Evolutionary conservation across 2,888 invertebrate species (phyloP), one percentile per base, ranked within the genome.

Genomic region (Lasioglossum figueresi): DNA sequence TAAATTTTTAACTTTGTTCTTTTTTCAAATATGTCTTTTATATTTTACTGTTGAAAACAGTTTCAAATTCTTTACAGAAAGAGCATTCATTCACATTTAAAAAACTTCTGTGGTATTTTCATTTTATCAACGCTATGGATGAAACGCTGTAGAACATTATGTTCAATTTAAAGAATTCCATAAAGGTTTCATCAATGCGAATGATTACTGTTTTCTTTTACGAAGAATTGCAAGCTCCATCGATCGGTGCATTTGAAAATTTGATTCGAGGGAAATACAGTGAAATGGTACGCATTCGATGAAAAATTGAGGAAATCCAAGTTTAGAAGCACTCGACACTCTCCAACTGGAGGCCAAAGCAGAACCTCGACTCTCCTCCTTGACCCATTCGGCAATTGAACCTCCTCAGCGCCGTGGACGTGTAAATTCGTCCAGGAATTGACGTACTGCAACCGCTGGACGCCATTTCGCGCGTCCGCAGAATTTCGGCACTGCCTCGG

Each of bases 361-460:
- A 37, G 2, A 37, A 37, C 4, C 68, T 34, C 37, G 68, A n/a
- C 37, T 45, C 68, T 43, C 82, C 73, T 77, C 83, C 83, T 77
- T 82, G 83, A 82, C 83, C 77, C 59, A 48, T 83, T 83, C 68
- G 73, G 48, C 72, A 68, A 73, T 70, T 71, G 23, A 68, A 68
- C 68, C 68, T 4, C 59, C 71, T 45, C 72, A 68, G 31, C 14
- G 19, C 34, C 16, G 63, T 66, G 63, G 63, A 66, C 19, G 31
- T 34, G 66, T 66, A 66, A 66, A 66, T 34, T 23, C 66, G 66
- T 34, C 19, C 66, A 2, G 19, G 14, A 31, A 34, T 66, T 34
- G 63, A 66, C 4, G 66, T 19, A 19, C 19, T 16, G 34, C 34
- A 12, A 66, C 66, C 66, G 66, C 63, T 12, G 16, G 31, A 16